Base-by-base conservation (phyloP, 2,797 vertebrate species). In the Strix occidentalis region DNA sequence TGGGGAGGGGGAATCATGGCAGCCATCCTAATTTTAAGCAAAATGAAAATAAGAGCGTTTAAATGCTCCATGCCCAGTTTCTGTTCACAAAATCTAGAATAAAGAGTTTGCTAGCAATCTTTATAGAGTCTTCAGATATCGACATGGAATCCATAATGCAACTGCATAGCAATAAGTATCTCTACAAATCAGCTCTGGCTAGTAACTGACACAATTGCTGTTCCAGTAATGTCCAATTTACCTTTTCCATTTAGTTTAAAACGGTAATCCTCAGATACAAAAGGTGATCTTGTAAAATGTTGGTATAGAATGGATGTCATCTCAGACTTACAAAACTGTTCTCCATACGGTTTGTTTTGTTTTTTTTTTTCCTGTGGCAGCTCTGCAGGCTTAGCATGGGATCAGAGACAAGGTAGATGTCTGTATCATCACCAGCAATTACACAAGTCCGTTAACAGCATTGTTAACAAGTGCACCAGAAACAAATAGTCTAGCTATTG, bases 21-120 rank as follows among this genome's bases (percentile, higher is more conserved):
- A 95, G 37, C 48, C 50, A 71, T 91, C 82, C 68, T 80, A 71
- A 86, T 88, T 93, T 86, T 71, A 86, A 84, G 87, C 35, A 77
- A 87, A 93, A 74, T 26, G 53, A 91, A 64, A 77, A 45, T 48
- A 93, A 70, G 51, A 77, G 23, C 16, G 6, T 86, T 87, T 89
- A 84, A 91, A 60, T 84, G 14, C 29, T 94, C 68, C 23, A 15
- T 37, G 48, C 45, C 12, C 13, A 19, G 48, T 81, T 95, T 87
- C 35, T 79, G 25, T 80, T 28, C 7, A 1, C 65, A 69, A 31
- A 91, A 64, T 92, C 37, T 88, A 31, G 39, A 11, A 11, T n/a
- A 33, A 60, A 69, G 46, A 39, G 39, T 66, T 89, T 89, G 37
- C 64, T 77, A 43, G 31, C 56, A 50, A 5, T 39, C 54, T 64